Evolutionary conservation across 2,113 vertebrate species (phyloP).

Genomic region (Ochotona curzoniae): DNA sequence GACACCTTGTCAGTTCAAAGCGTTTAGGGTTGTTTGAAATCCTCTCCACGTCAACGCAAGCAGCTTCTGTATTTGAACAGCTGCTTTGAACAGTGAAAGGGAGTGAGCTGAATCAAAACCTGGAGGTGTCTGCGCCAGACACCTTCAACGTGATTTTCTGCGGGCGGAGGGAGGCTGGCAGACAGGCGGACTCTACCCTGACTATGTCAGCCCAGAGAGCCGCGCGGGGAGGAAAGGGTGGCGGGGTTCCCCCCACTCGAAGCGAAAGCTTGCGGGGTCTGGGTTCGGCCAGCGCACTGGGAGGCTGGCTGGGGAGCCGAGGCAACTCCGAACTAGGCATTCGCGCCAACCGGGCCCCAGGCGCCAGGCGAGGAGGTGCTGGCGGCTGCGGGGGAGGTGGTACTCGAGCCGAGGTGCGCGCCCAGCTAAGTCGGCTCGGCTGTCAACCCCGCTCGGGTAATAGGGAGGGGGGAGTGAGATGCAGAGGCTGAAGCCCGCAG

Average conservation of each 20-base stretch:
- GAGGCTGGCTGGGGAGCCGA: not conserved
- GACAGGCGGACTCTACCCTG: constrained; percentile 74
- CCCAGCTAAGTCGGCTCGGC: constrained; percentile 60
- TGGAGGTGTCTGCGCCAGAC: constrained; percentile 84
- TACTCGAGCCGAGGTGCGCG: constrained; percentile 49
- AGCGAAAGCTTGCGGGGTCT: constrained; percentile 4
- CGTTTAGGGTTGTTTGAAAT: constrained; percentile 88
- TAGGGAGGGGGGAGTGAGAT: constrained; percentile 13
- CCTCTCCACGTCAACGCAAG: constrained; percentile 86
- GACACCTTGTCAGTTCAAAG: constrained; percentile 90
- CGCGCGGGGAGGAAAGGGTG: not conserved
- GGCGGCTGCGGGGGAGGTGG: constrained; percentile 56
- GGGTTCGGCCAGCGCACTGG: not conserved
- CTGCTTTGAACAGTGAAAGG: constrained; percentile 89
- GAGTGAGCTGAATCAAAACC: constrained; percentile 87
- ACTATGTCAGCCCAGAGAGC: constrained; percentile 76
- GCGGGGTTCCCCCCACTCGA: not conserved
- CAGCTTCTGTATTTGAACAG: constrained; percentile 88
- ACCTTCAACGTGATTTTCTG: constrained; percentile 85
- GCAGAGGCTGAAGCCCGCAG: constrained; percentile 22
- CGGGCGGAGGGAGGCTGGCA: constrained; percentile 79
- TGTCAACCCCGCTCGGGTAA: not conserved
- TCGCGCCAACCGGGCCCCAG: constrained; percentile 75
- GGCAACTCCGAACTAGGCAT: constrained; percentile 69
- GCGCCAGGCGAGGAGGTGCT: constrained; percentile 51